Base-by-base conservation (phyloP, 2,888 invertebrate species). In the Eilema griseolum region DNA sequence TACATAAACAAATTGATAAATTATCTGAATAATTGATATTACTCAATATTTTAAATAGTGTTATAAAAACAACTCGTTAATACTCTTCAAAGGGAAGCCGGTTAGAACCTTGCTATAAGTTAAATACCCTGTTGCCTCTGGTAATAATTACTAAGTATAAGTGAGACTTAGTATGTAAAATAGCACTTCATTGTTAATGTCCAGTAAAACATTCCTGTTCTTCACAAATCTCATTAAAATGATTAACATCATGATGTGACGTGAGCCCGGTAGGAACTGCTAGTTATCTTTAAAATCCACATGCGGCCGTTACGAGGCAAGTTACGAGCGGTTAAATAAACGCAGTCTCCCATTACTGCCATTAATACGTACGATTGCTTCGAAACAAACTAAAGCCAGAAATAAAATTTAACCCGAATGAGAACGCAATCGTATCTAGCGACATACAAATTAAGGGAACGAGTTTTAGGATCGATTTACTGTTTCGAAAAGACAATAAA, bases 311-410 rank as follows among this genome's bases (percentile, higher is more conserved):
- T 90, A 93, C 91, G 86, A 89, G 84, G 80, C 87, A 84, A 89
- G 90, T 95, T 93, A 94, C 93, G 92, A 93, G 89, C 93, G 90
- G 91, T 94, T 92, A 94, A 94, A 94, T 93, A 94, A 93, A 94
- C 91, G 88, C 85, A 88, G 90, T 88, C 89, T 88, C 87, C 90
- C 92, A 92, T 93, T 92, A 92, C 91, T 86, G 87, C 89, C 83
- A 78, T 81, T 85, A 86, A 85, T 84, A 84, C 82, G 76, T 80
- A 85, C 82, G 87, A 91, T 92, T 78, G 88, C 86, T 86, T 83
- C 84, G 86, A 84, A 85, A 86, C 88, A 87, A 89, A 88, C 81
- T 86, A 57, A 41, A 85, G 89, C 89, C 92, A 91, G 89, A 94
- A 95, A 94, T 94, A 94, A 93, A 90, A 85, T 85, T 88, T 83